These are phyloP conservation scores for Andrena chrysosceles DNA, from an alignment of 2,888 invertebrate species.

Conservation along the genomic window DNA sequence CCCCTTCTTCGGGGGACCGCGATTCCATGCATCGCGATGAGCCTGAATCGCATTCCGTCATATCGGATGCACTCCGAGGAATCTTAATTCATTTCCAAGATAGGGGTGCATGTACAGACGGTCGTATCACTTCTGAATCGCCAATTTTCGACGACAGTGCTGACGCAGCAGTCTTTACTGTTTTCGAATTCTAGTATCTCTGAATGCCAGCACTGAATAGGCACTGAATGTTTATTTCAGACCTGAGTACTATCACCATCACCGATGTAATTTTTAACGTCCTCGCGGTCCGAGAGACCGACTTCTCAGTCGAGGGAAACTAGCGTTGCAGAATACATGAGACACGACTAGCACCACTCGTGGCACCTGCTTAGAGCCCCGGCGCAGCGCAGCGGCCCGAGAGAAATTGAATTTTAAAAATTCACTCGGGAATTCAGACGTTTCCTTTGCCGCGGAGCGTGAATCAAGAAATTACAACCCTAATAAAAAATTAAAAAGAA, in stretches of 20 bases:
- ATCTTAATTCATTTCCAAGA: too few species aligned
- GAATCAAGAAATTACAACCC: constrained; percentile 31
- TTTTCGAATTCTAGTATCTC: neutral
- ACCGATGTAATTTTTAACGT: constrained; percentile 12
- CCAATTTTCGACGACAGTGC: neutral
- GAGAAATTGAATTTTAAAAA: constrained; percentile 57
- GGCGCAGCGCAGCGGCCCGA: constrained; percentile 15
- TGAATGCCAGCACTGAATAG: neutral
- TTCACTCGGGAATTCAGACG: constrained; percentile 41
- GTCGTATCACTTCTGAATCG: too few species aligned
- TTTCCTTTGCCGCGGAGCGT: neutral
- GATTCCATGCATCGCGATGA: neutral
- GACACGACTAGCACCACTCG: constrained; percentile 9
- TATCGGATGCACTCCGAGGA: too few species aligned
- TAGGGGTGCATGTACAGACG: too few species aligned
- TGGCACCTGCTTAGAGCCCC: constrained; percentile 30
- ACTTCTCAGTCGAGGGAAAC: constrained; percentile 2
- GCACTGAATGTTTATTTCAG: neutral
- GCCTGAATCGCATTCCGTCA: too few species aligned
- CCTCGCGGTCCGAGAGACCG: neutral
- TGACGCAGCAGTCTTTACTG: neutral
- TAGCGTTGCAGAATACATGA: constrained; percentile 13
- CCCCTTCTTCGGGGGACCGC: neutral
- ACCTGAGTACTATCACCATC: neutral
- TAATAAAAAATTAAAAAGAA: constrained; percentile 23